Evolutionary conservation across 2,888 invertebrate species (phyloP).

Genomic region (Cylloceria caligata): DNA sequence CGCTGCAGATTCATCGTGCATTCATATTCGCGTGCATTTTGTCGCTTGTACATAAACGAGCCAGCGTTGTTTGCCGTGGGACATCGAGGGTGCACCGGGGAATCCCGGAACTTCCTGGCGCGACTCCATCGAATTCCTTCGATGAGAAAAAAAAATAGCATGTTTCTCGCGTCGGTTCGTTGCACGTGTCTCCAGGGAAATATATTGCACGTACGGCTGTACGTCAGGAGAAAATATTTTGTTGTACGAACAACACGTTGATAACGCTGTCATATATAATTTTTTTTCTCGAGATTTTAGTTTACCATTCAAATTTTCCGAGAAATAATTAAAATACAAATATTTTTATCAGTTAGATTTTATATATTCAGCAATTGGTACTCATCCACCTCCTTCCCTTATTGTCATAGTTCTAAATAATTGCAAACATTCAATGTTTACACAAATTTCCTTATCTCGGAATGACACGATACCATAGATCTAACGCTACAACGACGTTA

Average conservation of each 20-base stretch:
- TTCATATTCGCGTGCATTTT: background rate
- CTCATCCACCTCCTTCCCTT: too few relatives aligned
- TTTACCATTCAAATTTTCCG: background rate
- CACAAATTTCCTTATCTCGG: too few relatives aligned
- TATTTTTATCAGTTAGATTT: background rate
- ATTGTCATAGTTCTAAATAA: too few relatives aligned
- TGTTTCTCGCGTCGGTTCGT: slow-evolving; percentile 1
- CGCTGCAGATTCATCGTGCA: slow-evolving; percentile 20
- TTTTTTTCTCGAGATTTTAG: background rate
- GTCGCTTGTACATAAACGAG: slow-evolving; percentile 51
- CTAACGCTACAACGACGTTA: too few relatives aligned
- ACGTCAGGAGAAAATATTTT: slow-evolving; percentile 8
- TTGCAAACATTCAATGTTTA: too few relatives aligned
- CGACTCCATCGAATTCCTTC: slow-evolving; percentile 45
- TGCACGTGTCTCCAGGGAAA: background rate
- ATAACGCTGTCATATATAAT: background rate
- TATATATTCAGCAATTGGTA: too few relatives aligned
- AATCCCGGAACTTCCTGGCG: slow-evolving; percentile 66
- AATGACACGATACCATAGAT: too few relatives aligned
- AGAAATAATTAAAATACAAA: background rate
- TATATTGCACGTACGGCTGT: slow-evolving; percentile 4
- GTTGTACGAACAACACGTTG: background rate
- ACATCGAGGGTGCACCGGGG: slow-evolving; percentile 24
- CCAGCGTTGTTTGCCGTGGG: slow-evolving; percentile 15
- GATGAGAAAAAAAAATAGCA: slow-evolving; percentile 40